Percentiles rank a stretch among this genome's conserved stretches.
Conservation (phyloP, 2,888 invertebrate species). For the Eurytoma adleriae region DNA sequence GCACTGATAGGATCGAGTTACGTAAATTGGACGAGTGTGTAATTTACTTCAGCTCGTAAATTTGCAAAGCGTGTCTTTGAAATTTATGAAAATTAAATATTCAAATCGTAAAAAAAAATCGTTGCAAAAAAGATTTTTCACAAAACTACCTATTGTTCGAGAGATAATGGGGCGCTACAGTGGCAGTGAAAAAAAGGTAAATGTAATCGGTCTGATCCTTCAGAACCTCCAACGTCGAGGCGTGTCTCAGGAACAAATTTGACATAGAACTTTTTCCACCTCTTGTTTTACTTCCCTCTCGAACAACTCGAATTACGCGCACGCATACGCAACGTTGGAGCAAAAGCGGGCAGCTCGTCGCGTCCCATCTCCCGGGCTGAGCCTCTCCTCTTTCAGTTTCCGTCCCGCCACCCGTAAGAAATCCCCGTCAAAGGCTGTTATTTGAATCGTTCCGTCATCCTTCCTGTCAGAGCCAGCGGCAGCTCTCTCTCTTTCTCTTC, state of each 20-base stretch:
- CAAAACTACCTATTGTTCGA: no score
- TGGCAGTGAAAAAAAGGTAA: no score
- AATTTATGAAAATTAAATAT: no score
- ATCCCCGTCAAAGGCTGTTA: slow-evolving; percentile 55
- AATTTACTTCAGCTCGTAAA: no score
- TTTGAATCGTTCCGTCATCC: slow-evolving; percentile 58
- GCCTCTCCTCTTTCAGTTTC: slow-evolving; percentile 36
- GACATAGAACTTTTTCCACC: slow-evolving; percentile 16
- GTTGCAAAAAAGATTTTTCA: no score
- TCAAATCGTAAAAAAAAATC: no score
- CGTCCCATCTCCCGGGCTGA: slow-evolving; percentile 11
- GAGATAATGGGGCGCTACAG: no score
- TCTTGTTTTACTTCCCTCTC: not conserved
- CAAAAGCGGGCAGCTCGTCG: slow-evolving; percentile 23
- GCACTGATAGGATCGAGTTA: no score
- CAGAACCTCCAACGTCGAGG: slow-evolving; percentile 1
- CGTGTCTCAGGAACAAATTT: slow-evolving; percentile 4
- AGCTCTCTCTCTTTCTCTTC: not conserved
- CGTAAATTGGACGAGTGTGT: no score
- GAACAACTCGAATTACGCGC: slow-evolving; percentile 49
- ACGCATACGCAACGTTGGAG: not conserved
- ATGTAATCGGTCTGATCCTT: not conserved
- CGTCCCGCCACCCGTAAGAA: slow-evolving; percentile 55
- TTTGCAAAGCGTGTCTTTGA: no score
- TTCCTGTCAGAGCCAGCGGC: slow-evolving; percentile 51